Percentiles rank a stretch among this genome's conserved stretches.
Evolutionary conservation across 2,888 invertebrate genomes (phyloP).

Genomic region (Acanthacorydalis orientalis): DNA sequence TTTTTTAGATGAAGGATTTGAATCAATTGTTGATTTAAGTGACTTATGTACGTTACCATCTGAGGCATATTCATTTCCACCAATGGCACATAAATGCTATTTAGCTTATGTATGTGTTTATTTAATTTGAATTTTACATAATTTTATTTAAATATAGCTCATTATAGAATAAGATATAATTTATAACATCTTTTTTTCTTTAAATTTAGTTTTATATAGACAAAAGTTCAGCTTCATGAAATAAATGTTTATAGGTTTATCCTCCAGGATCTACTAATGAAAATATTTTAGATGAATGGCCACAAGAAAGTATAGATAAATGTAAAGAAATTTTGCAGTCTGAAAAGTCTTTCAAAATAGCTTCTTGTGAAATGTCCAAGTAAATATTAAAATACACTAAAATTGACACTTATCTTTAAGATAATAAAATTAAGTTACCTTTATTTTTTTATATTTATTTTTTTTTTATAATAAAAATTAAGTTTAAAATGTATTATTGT

Average conservation of each 20-base stretch:
- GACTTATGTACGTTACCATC: not conserved
- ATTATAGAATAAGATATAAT: not conserved
- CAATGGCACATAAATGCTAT: slow-evolving; percentile 1
- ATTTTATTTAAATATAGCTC: not conserved
- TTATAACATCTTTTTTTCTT: not conserved
- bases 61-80: not conserved
- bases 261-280: not conserved
- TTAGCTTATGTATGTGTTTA: not conserved
- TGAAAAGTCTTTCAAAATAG: not conserved
- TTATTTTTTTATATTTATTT: too few species aligned
- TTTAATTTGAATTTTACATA: not conserved
- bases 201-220: not conserved
- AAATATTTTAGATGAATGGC: slow-evolving; percentile 1
- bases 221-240: too few species aligned
- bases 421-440: too few species aligned
- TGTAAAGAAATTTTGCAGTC: not conserved
- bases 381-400: not conserved
- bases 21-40: not conserved
- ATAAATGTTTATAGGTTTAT: not conserved
- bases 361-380: not conserved
- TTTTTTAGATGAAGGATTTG: slow-evolving; percentile 3
- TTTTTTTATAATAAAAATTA: not conserved
- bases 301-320: not conserved
- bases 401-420: too few species aligned
- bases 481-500: not conserved